These are phyloP conservation scores for Ophion obscuratus DNA, from an alignment of 2,888 invertebrate species.

Conservation along the genomic window DNA sequence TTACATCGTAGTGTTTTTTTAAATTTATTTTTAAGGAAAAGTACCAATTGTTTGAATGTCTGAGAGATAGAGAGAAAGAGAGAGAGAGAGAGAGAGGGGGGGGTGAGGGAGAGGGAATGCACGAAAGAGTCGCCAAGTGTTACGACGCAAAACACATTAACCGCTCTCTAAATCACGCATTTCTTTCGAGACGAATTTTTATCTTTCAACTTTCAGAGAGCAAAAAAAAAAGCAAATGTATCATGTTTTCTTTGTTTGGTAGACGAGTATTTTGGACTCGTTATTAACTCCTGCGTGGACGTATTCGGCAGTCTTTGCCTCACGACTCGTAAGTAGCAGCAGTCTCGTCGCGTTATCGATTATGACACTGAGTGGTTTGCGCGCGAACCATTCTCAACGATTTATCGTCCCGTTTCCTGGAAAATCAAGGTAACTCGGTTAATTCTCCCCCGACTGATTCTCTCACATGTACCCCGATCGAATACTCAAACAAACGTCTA, in stretches of 20 bases:
- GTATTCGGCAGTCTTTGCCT: slow-evolving; percentile 32
- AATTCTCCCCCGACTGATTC: slow-evolving; percentile 44
- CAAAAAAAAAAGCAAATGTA: neutral
- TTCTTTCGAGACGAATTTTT: neutral
- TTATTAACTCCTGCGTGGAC: neutral
- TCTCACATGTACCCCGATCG: slow-evolving; percentile 8
- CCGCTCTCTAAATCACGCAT: neutral
- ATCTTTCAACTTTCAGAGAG: too few species aligned
- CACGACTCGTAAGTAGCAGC: slow-evolving; percentile 31
- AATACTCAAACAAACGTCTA: slow-evolving; percentile 56
- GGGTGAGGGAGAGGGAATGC: slow-evolving; percentile 3
- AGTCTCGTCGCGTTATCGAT: slow-evolving; percentile 57
- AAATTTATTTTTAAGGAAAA: too few species aligned
- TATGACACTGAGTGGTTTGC: slow-evolving; percentile 46
- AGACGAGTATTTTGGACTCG: neutral
- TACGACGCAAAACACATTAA: neutral
- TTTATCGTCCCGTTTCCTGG: slow-evolving; percentile 66
- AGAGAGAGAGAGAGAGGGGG: neutral
- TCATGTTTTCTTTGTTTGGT: slow-evolving; percentile 4
- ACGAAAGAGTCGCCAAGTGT: neutral
- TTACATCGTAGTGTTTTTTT: neutral
- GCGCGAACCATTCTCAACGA: slow-evolving; percentile 50
- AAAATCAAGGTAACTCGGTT: slow-evolving; percentile 70
- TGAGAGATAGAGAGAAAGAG: too few species aligned
- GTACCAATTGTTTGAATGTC: too few species aligned